Evolutionary conservation across 2,888 invertebrate species (phyloP), one percentile per base, ranked within the genome.

Genomic region (Drosophila trichaetosa): DNA sequence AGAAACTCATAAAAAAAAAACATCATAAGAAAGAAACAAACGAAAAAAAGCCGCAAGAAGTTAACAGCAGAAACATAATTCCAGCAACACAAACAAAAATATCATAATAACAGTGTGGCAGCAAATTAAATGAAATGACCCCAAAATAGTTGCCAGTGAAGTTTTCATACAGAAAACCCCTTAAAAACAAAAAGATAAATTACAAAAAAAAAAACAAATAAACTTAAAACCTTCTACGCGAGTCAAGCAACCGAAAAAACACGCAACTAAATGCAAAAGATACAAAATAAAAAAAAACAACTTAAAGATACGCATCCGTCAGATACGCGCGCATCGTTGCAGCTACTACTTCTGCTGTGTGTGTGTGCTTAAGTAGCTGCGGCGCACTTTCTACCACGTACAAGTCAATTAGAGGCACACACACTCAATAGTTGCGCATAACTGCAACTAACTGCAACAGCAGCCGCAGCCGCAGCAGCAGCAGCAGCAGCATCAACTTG

Each of bases 401-500:
- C 90, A 89, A 90, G 90, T 88, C 89, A 90, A 90, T 88, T 88
- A 88, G 89, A 80, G 68, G 51, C 69, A 83, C 60, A 72, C 67
- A 70, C 66, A 64, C 53, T 68, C 69, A 83, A 85, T 80, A 73
- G 88, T 76, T 87, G 89, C 77, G 69, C 73, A 84, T 89, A 87
- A 89, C 86, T 87, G 86, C 86, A 89, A 87, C 87, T 86, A 87
- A 87, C 89, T 84, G 89, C 86, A 87, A 53, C 77, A 59, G 64
- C 76, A 66, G 42, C 29, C 36, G 54, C 48, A 58, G 29, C 51
- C 56, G 40, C 34, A 58, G 48, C 64, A 51, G 27, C 58, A 58
- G 48, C 64, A 51, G 27, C 58, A 53, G 10, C 56, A 66, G 42
- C 69, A 59, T n/a, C 71, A 51, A 62, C 38, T 46, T 69, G 71